Evolutionary conservation across 2,113 vertebrate genomes (phyloP), one percentile per base, ranked within the genome.

Genomic region (Astatotilapia flaviijosephi): DNA sequence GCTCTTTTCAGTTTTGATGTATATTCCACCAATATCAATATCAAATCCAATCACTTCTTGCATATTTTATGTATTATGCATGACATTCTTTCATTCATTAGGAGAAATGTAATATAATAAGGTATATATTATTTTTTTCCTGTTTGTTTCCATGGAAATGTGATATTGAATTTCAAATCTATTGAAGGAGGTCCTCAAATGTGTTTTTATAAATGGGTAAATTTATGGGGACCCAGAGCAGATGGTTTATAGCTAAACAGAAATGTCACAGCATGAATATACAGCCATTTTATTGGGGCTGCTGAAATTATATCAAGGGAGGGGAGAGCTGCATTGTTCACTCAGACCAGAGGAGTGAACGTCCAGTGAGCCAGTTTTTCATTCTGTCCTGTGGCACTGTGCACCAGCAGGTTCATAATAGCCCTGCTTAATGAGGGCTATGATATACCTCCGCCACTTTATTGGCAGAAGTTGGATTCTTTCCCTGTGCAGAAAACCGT

Each of bases 371-470:
- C 47, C 82, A 35, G 51, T 94, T 94, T 88, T 90, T 94, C 92
- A 94, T 93, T 79, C 88, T 91, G 89, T 90, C 92, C 89, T 31
- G 82, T 90, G 87, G 86, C 82, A 56, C 87, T 86, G 89, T 92
- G 88, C 93, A 92, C 85, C 92, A 93, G 94, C 92, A 92, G 91
- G 87, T 91, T 91, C 87, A 89, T 95, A 93, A 96, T 93, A 87
- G 94, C 91, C 62, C 81, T 86, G 79, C 91, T 93, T 96, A 96
- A 95, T 94, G 93, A 95, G 94, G 91, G 91, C 88, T 88, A 87
- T 95, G 94, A 96, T 94, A 92, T 94, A 96, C 94, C 90, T 91
- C 86, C 10, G 60, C 90, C 84, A 92, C 83, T 92, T 92, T 95
- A 95, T 93, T 94, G 94, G 91, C 85, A 94, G 88, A 86, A 85